Conservation (phyloP, 2,888 invertebrate species). For the Mycogona germanica region DNA sequence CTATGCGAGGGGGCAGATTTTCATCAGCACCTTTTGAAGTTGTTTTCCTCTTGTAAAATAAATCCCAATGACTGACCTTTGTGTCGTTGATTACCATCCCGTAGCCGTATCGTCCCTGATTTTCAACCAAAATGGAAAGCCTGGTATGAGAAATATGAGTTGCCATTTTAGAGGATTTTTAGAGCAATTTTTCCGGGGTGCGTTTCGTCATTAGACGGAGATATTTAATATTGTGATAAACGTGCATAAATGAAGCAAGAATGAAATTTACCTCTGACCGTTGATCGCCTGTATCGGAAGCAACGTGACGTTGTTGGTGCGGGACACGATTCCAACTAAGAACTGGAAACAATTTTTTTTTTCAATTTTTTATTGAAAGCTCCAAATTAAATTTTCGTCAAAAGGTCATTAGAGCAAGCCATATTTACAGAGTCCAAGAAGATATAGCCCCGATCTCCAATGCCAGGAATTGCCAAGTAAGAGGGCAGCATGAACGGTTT, state of each 20-base stretch:
- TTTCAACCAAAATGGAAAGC: conserved; percentile 9
- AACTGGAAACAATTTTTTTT: neutral
- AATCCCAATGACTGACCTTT: no score
- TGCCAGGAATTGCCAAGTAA: neutral
- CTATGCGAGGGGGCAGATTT: no score
- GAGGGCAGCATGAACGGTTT: conserved; percentile 1
- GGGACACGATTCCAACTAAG: neutral
- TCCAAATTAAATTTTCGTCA: neutral
- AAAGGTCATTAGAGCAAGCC: neutral
- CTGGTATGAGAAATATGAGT: no score
- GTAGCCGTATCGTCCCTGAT: conserved; percentile 11
- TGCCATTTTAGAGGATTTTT: no score
- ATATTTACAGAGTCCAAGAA: conserved; percentile 9
- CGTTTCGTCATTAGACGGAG: no score
- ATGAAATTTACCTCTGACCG: no score
- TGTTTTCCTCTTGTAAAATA: no score
- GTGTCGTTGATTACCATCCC: conserved; percentile 7
- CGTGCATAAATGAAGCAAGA: no score
- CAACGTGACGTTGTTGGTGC: neutral
- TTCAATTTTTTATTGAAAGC: neutral
- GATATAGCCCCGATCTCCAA: conserved; percentile 10
- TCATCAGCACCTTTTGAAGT: no score
- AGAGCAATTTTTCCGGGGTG: no score
- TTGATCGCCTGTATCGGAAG: neutral
- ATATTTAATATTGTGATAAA: no score